phyloP scores from a whole-genome alignment of 2,113 vertebrate species.

The Pterocles orientalis region DNA sequence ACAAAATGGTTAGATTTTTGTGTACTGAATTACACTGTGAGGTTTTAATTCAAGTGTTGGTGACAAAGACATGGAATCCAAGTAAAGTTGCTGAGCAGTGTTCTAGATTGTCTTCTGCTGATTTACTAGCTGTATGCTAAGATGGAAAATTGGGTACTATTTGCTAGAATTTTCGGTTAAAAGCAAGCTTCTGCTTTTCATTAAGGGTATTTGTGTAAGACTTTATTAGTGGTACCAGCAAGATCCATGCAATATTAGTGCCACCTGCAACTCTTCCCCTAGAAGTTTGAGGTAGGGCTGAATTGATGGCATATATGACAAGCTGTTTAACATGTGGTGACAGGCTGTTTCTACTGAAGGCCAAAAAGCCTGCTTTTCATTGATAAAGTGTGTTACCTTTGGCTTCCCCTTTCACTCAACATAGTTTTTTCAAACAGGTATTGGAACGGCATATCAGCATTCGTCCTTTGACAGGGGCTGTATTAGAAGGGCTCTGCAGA shows the following conservation, averaged over 20 bases:
- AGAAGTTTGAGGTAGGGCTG: not conserved
- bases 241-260: not conserved
- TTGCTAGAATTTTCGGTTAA: not conserved
- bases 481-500: not conserved
- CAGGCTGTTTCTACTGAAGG: not conserved
- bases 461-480: not conserved
- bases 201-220: not conserved
- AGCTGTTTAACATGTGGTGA: not conserved
- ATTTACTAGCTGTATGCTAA: not conserved
- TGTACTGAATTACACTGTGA: not conserved
- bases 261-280: not conserved
- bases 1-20: not conserved
- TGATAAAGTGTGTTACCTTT: not conserved
- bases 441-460: not conserved
- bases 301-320: not conserved
- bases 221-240: not conserved
- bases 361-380: not conserved
- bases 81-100: not conserved
- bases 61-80: not conserved
- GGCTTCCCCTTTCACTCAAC: not conserved
- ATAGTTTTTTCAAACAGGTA: not conserved
- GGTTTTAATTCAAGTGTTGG: not conserved
- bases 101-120: not conserved
- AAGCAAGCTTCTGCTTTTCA: not conserved
- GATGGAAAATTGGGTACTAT: not conserved